These are phyloP conservation scores for Ceratotherium simum DNA, from an alignment of 2,113 vertebrate species.

Conservation along the genomic window DNA sequence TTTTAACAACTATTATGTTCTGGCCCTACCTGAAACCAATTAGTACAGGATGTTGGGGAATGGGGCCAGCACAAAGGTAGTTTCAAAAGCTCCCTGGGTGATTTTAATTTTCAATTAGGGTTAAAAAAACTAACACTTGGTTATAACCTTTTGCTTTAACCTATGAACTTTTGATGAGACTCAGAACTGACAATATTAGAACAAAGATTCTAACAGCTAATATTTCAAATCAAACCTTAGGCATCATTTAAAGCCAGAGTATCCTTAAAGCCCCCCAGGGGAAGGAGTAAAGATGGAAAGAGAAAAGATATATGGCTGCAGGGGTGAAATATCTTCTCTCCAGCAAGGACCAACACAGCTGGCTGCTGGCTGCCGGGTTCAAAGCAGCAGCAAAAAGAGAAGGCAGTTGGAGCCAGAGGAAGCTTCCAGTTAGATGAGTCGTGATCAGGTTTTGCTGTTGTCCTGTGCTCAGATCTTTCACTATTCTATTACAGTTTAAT, in stretches of 20 bases:
- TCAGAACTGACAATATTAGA: not conserved
- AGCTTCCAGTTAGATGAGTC: not conserved
- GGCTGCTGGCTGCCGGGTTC: not conserved
- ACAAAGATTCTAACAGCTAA: not conserved
- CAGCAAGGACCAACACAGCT: not conserved
- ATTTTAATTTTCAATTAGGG: not conserved
- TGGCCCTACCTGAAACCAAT: not conserved
- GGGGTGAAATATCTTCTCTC: not conserved
- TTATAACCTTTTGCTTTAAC: not conserved
- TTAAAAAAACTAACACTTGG: not conserved
- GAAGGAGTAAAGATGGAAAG: not conserved
- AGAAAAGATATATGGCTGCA: not conserved
- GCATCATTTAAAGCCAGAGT: not conserved
- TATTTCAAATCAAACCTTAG: not conserved
- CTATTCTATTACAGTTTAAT: not conserved
- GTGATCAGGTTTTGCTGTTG: not conserved
- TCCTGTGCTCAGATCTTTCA: not conserved
- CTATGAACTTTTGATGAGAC: not conserved
- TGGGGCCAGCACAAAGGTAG: not conserved
- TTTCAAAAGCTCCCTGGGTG: not conserved
- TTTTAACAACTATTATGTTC: not conserved
- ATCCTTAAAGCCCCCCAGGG: not conserved
- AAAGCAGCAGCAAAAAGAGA: not conserved
- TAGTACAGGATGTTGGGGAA: not conserved
- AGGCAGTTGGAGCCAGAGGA: not conserved